A percentile compares a stretch with the other conserved stretches of the same genome.
phyloP scores from a whole-genome alignment of 2,797 vertebrate genomes.

The Botia kubotai region DNA sequence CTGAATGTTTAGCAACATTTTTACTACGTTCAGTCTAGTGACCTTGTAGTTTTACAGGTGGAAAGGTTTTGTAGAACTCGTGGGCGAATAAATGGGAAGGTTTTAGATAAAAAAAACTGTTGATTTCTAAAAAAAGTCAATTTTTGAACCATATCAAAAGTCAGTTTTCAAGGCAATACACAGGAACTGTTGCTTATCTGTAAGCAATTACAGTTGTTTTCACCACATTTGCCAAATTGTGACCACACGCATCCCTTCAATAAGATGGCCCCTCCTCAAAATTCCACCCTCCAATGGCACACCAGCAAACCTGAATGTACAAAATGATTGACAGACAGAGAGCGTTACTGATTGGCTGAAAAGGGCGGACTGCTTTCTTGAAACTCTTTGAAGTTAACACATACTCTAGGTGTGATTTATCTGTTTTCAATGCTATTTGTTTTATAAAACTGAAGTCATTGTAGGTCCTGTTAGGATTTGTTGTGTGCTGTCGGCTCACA shows the following conservation, averaged over 20 bases:
- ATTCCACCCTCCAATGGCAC: background rate
- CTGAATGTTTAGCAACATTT: background rate
- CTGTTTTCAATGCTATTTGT: background rate
- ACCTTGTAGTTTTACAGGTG: background rate
- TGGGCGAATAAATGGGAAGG: background rate
- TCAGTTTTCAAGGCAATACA: background rate
- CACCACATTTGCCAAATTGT: background rate
- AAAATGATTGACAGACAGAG: background rate
- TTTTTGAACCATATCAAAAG: background rate
- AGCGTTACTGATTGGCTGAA: too few relatives aligned
- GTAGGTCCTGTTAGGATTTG: background rate
- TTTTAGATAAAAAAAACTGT: background rate
- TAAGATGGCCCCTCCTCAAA: background rate
- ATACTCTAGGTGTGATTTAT: background rate
- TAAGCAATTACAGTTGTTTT: too few relatives aligned
- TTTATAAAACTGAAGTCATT: conserved; percentile 4
- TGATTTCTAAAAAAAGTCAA: background rate
- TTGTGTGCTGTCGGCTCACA: background rate
- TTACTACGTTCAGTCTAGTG: background rate
- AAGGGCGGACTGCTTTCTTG: background rate
- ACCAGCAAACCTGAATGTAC: background rate
- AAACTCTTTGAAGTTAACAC: background rate
- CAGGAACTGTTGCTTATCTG: too few relatives aligned
- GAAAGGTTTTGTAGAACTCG: background rate
- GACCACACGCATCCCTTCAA: background rate